Evolutionary conservation across 2,113 vertebrate genomes (phyloP).

Genomic region (Prunella himalayana): DNA sequence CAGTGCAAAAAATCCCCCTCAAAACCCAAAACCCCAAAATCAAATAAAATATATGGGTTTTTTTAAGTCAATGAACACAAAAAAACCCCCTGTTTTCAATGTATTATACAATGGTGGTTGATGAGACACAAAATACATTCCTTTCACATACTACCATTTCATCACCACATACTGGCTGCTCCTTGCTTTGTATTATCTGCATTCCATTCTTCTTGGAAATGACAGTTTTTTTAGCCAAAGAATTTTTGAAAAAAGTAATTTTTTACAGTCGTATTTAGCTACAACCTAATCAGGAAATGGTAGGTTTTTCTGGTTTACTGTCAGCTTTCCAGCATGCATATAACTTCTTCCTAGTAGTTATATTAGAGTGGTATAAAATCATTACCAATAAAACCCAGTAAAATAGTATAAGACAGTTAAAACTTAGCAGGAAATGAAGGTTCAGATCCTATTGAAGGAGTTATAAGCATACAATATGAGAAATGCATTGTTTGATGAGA

Average conservation of each 20-base stretch:
- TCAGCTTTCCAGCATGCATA: background rate
- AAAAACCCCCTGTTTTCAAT: background rate
- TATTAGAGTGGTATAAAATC: background rate
- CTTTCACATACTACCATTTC: background rate
- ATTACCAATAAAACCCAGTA: background rate
- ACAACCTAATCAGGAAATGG: background rate
- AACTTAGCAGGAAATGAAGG: background rate
- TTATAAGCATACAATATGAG: background rate
- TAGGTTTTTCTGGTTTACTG: background rate
- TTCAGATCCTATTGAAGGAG: background rate
- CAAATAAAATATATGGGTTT: background rate
- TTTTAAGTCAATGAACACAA: background rate
- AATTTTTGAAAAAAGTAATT: background rate
- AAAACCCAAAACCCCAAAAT: rapidly evolving
- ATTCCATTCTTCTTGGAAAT: background rate
- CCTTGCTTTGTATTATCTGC: background rate
- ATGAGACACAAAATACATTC: background rate
- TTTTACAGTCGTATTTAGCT: background rate
- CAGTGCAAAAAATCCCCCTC: background rate
- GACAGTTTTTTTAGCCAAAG: background rate
- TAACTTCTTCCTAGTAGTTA: background rate
- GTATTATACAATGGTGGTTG: background rate
- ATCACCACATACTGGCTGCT: background rate
- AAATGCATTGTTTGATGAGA: constrained; percentile 11
- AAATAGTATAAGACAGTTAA: background rate